These are phyloP conservation scores for Eolophus roseicapilla DNA, from an alignment of 2,113 vertebrate species.

Conservation along the genomic window DNA sequence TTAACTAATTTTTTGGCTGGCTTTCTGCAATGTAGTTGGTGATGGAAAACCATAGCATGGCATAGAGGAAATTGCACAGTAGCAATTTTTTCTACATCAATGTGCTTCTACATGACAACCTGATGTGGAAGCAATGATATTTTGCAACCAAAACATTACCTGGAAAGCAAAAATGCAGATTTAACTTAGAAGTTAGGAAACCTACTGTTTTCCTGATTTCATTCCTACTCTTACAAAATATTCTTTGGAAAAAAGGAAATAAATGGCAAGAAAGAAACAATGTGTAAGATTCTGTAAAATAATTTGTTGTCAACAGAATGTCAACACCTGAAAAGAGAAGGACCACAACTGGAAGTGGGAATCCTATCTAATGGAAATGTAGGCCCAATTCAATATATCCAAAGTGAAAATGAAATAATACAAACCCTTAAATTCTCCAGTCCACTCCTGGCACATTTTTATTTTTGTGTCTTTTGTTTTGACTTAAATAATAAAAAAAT, in stretches of 20 bases:
- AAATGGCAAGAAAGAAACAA: not conserved
- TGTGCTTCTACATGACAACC: not conserved
- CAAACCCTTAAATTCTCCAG: not conserved
- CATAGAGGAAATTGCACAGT: not conserved
- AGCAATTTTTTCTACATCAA: not conserved
- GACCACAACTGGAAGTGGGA: not conserved
- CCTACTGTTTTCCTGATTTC: not conserved
- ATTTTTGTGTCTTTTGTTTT: not conserved
- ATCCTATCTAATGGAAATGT: not conserved
- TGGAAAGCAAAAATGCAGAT: not conserved
- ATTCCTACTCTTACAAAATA: not conserved
- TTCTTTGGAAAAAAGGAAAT: not conserved
- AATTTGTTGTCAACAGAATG: not conserved
- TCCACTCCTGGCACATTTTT: not conserved
- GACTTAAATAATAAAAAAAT: not conserved
- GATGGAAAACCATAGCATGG: not conserved
- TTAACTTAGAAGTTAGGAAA: not conserved
- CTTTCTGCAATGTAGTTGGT: not conserved
- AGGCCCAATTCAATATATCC: not conserved
- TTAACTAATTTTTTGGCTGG: not conserved
- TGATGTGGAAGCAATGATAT: not conserved
- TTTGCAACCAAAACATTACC: not conserved
- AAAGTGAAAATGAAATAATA: not conserved
- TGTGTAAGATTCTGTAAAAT: not conserved
- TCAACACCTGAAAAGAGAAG: not conserved